A percentile compares a stretch with the other conserved stretches of the same genome.
Evolutionary conservation across 1,140 invertebrate species (phyloP).

Genomic region (Babylonia areolata): DNA sequence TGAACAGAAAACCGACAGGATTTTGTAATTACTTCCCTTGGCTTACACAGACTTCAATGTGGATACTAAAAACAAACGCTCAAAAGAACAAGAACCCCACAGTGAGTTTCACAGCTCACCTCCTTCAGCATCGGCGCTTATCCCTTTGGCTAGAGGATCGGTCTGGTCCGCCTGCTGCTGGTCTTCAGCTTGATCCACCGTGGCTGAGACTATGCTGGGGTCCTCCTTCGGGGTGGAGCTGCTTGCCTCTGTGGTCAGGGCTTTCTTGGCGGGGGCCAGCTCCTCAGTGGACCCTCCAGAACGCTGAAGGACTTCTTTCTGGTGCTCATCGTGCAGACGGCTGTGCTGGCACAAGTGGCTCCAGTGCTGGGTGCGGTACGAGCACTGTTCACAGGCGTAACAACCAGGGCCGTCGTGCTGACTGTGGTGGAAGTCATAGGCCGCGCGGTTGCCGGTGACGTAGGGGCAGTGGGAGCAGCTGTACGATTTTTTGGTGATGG

Average conservation of each 20-base stretch:
- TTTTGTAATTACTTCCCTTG: background rate
- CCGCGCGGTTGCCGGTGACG: conserved; percentile 63
- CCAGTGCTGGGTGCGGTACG: conserved; percentile 64
- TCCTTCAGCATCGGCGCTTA: background rate
- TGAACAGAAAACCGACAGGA: background rate
- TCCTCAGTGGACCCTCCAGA: background rate
- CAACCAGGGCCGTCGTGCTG: conserved; percentile 64
- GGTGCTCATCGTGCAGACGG: conserved; percentile 58
- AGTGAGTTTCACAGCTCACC: background rate
- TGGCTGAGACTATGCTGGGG: background rate
- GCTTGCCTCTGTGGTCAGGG: background rate
- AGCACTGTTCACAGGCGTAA: conserved; percentile 67
- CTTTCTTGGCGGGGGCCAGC: background rate
- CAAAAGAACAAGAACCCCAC: background rate
- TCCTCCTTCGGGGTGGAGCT: too few species aligned
- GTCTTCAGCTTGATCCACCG: background rate
- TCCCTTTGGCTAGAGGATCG: background rate
- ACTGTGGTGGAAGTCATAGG: conserved; percentile 65
- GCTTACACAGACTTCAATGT: background rate
- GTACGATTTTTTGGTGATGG: conserved; percentile 52
- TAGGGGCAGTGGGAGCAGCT: conserved; percentile 70
- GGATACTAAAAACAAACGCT: background rate
- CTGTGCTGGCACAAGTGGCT: conserved; percentile 66
- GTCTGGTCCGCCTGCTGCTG: background rate
- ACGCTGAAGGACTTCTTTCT: background rate